Evolutionary conservation across 2,797 vertebrate genomes (phyloP).

Genomic region (Anomalospiza imberbis): DNA sequence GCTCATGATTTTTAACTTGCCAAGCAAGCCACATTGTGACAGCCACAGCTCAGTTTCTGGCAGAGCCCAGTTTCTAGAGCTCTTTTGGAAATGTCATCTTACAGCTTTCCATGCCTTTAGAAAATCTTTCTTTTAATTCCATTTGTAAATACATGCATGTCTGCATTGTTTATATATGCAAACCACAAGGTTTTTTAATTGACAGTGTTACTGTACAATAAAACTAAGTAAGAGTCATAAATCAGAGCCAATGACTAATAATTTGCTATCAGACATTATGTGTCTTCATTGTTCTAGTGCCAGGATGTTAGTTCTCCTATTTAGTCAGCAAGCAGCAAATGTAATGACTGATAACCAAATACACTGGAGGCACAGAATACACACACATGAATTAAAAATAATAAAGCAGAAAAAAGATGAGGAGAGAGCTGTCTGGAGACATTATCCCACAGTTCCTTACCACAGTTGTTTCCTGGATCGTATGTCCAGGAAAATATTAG

Average conservation of each 20-base stretch:
- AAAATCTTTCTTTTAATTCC: neutral
- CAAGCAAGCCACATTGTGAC: neutral
- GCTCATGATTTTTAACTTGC: neutral
- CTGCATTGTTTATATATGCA: neutral
- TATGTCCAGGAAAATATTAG: neutral
- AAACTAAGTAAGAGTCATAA: neutral
- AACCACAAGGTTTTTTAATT: neutral
- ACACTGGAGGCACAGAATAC: neutral
- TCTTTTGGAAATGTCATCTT: neutral
- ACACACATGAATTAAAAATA: neutral
- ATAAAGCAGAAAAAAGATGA: neutral
- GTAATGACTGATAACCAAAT: neutral
- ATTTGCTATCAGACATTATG: neutral
- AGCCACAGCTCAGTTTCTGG: neutral
- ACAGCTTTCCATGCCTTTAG: neutral
- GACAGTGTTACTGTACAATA: neutral
- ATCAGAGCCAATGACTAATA: neutral
- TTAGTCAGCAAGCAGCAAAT: neutral
- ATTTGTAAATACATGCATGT: neutral
- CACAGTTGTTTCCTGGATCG: neutral
- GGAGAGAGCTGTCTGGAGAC: neutral
- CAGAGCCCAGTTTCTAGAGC: neutral
- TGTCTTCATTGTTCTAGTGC: neutral
- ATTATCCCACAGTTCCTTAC: neutral
- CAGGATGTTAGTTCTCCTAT: neutral